Base-by-base conservation (phyloP, 2,113 vertebrate genomes). In the Pardalotus punctatus region DNA sequence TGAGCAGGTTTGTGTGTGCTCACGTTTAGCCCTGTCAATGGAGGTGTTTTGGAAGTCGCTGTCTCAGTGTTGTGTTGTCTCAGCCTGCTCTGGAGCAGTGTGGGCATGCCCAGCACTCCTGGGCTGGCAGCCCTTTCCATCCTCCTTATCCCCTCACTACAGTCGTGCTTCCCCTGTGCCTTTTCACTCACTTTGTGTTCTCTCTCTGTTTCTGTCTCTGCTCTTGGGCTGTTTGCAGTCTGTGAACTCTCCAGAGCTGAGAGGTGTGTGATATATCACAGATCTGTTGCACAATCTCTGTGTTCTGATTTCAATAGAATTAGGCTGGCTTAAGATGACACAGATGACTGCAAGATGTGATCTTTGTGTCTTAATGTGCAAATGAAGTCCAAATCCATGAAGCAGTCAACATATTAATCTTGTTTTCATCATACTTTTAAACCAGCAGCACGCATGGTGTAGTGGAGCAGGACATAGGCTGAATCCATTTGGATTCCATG, bases 211-310 rank as follows among this genome's bases (percentile, higher is more conserved):
- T 57, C 53, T 67, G 15, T 45, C 77, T 66, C n/a, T 58, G 53
- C 56, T 43, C 5, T 42, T 72, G 24, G 48, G 7, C 56, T 60
- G 27, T 45, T n/a, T 77, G 48, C 7, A 6, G 29, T 18, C 81
- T 56, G 15, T 24, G 25, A 79, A 38, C 53, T 58, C 45, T 54
- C 29, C 21, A 40, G 31, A 84, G 29, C 50, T 16, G 27, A 74
- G 29, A 43, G 58, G 12, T 7, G 14, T 50, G 18, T n/a, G 21
- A 29, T 22, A 17, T 17, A 14, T 43, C 33, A 29, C 29, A 9
- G 27, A 6, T 22, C 4, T 3, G 5, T 50, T 50, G n/a, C 2
- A 3, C 51, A 56, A 21, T 48, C 72, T 9, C 0, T 36, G 2
- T n/a, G 28, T 48, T 64, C 28, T 62, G 27, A 29, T 72, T 38